Base-by-base conservation (phyloP, 1,140 invertebrate genomes). In the Aporrectodea caliginosa region DNA sequence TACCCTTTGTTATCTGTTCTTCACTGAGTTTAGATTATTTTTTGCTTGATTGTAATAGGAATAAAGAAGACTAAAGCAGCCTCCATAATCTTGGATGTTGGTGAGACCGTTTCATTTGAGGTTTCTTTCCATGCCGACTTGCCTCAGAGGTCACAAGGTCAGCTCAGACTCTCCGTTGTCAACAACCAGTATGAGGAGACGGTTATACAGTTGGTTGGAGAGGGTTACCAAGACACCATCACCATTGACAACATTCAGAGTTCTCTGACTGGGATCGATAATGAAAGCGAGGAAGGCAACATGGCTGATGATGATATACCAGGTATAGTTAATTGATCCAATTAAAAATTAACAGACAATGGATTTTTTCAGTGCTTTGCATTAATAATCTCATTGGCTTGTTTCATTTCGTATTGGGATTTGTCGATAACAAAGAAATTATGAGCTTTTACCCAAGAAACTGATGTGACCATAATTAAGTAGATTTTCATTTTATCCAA, bases 171-270 rank as follows among this genome's bases (percentile, higher is more conserved):
- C 16, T 83, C 83, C 1, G 87, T 89, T 12, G 84, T 86, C 31
- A 85, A 88, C 81, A 89, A 89, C 80, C 87, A 88, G 85, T 89
- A 88, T 81, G 88, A 89, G 72, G 87, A 88, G 72, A 85, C 85
- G 6, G 80, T 88, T 6, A 83, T 89, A 22, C 87, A 88, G 83
- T 78, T 88, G 73, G 85, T 88, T 6, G 88, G 87, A 0, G 88
- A 88, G 77, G 87, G 88, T n/a, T 89, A 88, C 77, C 82, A 85
- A 71, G 88, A 89, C 81, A 87, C 88, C 75, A 85, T 89, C 73
- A 87, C 87, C 6, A 82, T 89, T 16, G 86, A 88, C 74, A 88
- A 88, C 79, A 85, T 88, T 14, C 84, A 83, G 76, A 85, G 84
- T 72, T 58, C 43, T 58, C 43, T 22, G 6, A 12, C 43, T 6